Evolutionary conservation across 2,113 vertebrate genomes (phyloP).

Genomic region (Pelecanus crispus): DNA sequence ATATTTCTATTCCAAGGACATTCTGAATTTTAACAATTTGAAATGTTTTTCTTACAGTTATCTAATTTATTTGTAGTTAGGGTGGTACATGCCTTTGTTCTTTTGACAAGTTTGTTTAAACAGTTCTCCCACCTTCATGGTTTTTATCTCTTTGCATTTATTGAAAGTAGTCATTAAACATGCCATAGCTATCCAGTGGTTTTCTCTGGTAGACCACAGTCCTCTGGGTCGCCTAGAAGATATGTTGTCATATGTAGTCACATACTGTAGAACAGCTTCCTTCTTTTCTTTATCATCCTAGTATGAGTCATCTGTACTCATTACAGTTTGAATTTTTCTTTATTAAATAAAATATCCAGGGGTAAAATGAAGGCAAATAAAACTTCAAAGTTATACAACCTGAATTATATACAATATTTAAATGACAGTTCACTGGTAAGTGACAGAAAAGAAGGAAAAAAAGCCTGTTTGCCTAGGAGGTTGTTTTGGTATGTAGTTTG

Average conservation of each 20-base stretch:
- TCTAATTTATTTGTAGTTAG: background rate
- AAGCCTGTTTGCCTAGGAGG: fast-evolving
- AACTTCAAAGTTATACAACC: background rate
- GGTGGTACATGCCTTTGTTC: background rate
- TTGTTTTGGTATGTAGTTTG: background rate
- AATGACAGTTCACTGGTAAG: background rate
- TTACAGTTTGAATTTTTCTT: background rate
- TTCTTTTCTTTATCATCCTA: background rate
- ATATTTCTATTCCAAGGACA: background rate
- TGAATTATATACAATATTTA: background rate
- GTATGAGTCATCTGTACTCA: background rate
- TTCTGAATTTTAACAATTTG: background rate
- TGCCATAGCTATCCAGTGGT: background rate
- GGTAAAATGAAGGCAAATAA: background rate
- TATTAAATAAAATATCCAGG: background rate
- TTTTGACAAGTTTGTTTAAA: background rate
- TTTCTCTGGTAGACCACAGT: background rate
- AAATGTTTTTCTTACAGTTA: background rate
- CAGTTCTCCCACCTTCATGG: background rate
- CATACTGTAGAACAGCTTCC: background rate
- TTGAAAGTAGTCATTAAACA: background rate
- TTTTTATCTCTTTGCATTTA: background rate
- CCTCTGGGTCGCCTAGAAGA: background rate
- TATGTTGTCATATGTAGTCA: background rate
- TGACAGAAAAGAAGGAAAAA: background rate